Percentiles rank a stretch among this genome's conserved stretches.
These are phyloP conservation scores for Nasua narica DNA, from an alignment of 2,797 vertebrate species.

Conservation along the genomic window DNA sequence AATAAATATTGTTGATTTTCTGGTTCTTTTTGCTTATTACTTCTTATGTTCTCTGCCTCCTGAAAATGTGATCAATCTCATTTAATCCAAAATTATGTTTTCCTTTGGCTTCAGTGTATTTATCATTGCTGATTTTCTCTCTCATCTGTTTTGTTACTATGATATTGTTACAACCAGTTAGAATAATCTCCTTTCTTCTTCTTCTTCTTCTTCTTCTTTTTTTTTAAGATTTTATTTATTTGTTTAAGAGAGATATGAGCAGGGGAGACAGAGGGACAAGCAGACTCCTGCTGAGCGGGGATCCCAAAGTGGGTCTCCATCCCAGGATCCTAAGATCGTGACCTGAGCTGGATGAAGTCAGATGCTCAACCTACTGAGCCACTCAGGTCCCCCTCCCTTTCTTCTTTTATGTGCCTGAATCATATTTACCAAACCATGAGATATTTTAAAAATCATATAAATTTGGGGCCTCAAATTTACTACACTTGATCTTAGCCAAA, in stretches of 20 bases:
- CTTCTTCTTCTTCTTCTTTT: background rate
- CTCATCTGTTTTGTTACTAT: background rate
- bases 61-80: conserved; percentile 18
- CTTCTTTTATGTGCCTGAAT: background rate
- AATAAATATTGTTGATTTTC: background rate
- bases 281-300: background rate
- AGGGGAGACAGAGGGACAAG: background rate
- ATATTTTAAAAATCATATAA: background rate
- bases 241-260: background rate
- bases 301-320: background rate
- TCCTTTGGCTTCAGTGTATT: background rate
- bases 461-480: background rate
- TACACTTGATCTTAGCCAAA: too few relatives aligned
- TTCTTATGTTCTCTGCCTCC: background rate
- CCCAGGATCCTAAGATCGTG: background rate
- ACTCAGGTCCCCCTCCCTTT: background rate
- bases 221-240: background rate
- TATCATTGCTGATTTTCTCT: background rate
- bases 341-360: background rate
- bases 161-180: background rate
- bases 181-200: background rate
- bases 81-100: conserved; percentile 31
- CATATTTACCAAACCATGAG: background rate
- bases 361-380: background rate
- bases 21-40: background rate